phyloP scores from a whole-genome alignment of 2,113 vertebrate genomes.

The Triplophysa dalaica region DNA sequence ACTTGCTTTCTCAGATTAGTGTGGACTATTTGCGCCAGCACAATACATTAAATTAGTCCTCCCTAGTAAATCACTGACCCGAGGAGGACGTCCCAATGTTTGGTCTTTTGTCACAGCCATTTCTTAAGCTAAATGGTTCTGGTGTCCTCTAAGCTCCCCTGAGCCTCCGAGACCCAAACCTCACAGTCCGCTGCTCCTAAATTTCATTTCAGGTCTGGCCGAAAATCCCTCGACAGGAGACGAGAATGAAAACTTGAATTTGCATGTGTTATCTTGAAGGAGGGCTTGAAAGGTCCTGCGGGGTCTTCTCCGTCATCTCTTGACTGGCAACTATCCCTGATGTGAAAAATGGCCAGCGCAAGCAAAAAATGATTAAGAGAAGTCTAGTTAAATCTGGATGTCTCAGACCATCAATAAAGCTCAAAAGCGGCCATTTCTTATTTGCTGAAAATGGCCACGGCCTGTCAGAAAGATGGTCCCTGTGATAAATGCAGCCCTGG shows the following conservation, averaged over 20 bases:
- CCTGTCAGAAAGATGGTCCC: constrained; percentile 13
- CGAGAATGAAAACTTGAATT: constrained; percentile 35
- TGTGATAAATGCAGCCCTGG: not conserved
- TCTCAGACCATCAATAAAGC: constrained; percentile 30
- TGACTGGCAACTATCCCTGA: not conserved
- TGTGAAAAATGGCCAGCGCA: not conserved
- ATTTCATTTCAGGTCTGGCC: constrained; percentile 52
- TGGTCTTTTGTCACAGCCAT: constrained; percentile 44
- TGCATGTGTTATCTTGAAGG: constrained; percentile 47
- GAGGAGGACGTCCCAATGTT: constrained; percentile 30
- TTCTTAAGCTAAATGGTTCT: constrained; percentile 57
- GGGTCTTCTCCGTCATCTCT: not conserved
- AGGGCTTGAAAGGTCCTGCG: not conserved
- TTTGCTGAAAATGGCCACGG: constrained; percentile 19
- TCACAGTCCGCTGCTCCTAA: constrained; percentile 54
- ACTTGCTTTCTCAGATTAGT: constrained; percentile 20
- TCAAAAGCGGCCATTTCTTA: constrained; percentile 20
- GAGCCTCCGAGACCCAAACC: constrained; percentile 37
- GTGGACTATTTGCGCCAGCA: constrained; percentile 7
- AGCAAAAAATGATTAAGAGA: constrained; percentile 10
- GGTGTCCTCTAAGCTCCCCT: constrained; percentile 49
- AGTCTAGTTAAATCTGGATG: not conserved
- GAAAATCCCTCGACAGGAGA: constrained; percentile 51
- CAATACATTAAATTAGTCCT: constrained; percentile 31
- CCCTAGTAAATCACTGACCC: constrained; percentile 33